phyloP scores from a whole-genome alignment of 2,888 invertebrate genomes.

The Miltochrista miniata region DNA sequence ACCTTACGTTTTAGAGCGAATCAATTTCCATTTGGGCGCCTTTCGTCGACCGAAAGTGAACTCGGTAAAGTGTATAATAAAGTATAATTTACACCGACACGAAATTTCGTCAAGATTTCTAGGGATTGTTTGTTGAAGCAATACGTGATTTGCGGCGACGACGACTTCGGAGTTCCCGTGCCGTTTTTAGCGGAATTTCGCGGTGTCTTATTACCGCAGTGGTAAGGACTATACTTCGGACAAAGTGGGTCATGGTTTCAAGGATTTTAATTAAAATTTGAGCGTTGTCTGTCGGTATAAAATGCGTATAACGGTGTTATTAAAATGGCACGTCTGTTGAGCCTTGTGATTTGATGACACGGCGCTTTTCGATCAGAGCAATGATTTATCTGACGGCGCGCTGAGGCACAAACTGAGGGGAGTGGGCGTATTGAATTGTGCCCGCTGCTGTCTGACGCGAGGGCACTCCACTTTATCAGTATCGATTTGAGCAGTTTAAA shows the following conservation, averaged over 20 bases:
- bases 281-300: constrained; percentile 26
- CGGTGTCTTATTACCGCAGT: constrained; percentile 39
- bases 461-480: constrained; percentile 20
- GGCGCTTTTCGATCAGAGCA: constrained; percentile 24
- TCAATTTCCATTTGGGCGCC: constrained; percentile 74
- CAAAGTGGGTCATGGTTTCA: constrained; percentile 44
- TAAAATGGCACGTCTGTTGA: constrained; percentile 26
- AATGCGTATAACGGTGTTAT: constrained; percentile 27
- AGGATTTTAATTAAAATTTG: constrained; percentile 69
- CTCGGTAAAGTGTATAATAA: constrained; percentile 49
- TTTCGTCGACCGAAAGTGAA: constrained; percentile 50
- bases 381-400: constrained; percentile 32
- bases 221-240: constrained; percentile 45
- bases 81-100: constrained; percentile 58
- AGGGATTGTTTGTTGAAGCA: constrained; percentile 72
- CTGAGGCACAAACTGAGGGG: constrained; percentile 17
- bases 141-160: constrained; percentile 75
- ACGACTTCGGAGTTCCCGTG: constrained; percentile 42
- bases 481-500: constrained; percentile 18
- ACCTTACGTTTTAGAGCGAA: constrained; percentile 69
- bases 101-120: constrained; percentile 54
- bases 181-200: constrained; percentile 47
- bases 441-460: constrained; percentile 23
- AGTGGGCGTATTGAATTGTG: constrained; percentile 26
- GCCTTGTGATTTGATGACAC: constrained; percentile 36